Evolutionary conservation across 2,113 vertebrate genomes (phyloP).

Genomic region (Aspiorhynchus laticeps): DNA sequence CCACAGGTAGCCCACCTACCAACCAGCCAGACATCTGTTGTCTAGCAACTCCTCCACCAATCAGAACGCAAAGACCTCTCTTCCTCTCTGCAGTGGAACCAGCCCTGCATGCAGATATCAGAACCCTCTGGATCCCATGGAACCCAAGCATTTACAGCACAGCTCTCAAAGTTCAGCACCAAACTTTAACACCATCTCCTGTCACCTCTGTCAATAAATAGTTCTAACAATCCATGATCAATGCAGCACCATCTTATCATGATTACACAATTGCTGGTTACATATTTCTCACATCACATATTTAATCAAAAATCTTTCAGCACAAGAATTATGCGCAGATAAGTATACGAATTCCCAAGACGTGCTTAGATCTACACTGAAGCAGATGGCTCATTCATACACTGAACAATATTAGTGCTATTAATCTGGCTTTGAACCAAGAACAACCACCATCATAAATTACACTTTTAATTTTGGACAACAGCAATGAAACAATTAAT

Average conservation of each 20-base stretch:
- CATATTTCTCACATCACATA: not conserved
- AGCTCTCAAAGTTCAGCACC: not conserved
- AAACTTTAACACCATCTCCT: slow-evolving; percentile 13
- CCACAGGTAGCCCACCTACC: slow-evolving; percentile 77
- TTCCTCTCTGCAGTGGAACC: slow-evolving; percentile 78
- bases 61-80: slow-evolving; percentile 68
- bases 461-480: not conserved
- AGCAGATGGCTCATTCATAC: not conserved
- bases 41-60: slow-evolving; percentile 80
- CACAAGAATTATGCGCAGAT: not conserved
- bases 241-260: not conserved
- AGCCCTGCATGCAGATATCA: slow-evolving; percentile 77
- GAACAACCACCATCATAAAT: slow-evolving; percentile 1
- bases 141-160: slow-evolving; percentile 1
- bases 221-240: not conserved
- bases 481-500: slow-evolving; percentile 9
- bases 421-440: slow-evolving; percentile 9
- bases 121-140: slow-evolving; percentile 44
- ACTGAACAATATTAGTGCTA: slow-evolving; percentile 6
- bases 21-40: slow-evolving; percentile 79
- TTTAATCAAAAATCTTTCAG: not conserved
- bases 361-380: not conserved
- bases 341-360: not conserved
- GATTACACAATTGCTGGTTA: not conserved
- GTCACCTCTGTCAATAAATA: not conserved